phyloP scores from a whole-genome alignment of 2,113 vertebrate species.

The Grallaria varia region DNA sequence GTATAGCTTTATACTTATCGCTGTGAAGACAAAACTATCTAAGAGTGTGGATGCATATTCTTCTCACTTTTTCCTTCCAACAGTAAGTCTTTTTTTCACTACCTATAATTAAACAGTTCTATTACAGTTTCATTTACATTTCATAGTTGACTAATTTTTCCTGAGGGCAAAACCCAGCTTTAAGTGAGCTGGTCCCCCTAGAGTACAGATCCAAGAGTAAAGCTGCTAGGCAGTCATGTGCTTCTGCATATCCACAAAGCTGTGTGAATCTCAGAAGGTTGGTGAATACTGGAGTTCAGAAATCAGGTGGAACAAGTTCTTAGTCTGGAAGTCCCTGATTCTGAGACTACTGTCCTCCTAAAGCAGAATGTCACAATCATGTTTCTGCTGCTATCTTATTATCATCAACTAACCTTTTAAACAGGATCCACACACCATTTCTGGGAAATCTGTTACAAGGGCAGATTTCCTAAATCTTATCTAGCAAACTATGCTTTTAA shows the following conservation, averaged over 20 bases:
- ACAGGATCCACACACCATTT: not conserved
- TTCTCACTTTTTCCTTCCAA: not conserved
- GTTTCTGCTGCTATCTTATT: not conserved
- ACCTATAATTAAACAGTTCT: not conserved
- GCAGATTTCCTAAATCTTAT: not conserved
- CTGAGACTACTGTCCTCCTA: not conserved
- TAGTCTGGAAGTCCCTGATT: not conserved
- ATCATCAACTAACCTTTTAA: not conserved
- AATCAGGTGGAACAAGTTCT: not conserved
- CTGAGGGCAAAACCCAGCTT: not conserved
- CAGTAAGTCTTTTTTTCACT: not conserved
- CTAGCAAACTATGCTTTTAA: not conserved
- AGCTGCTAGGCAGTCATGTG: not conserved
- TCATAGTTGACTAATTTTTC: not conserved
- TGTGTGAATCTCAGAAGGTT: not conserved
- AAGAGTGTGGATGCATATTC: not conserved
- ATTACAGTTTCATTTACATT: constrained; percentile 5
- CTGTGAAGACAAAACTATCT: not conserved
- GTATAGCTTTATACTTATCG: not conserved
- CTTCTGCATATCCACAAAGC: not conserved
- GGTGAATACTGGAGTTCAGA: not conserved
- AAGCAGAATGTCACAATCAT: not conserved
- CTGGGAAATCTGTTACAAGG: not conserved
- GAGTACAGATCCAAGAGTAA: not conserved
- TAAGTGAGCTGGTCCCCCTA: not conserved